Base-by-base conservation (phyloP, 2,797 vertebrate species). In the Acanthurus tractus region DNA sequence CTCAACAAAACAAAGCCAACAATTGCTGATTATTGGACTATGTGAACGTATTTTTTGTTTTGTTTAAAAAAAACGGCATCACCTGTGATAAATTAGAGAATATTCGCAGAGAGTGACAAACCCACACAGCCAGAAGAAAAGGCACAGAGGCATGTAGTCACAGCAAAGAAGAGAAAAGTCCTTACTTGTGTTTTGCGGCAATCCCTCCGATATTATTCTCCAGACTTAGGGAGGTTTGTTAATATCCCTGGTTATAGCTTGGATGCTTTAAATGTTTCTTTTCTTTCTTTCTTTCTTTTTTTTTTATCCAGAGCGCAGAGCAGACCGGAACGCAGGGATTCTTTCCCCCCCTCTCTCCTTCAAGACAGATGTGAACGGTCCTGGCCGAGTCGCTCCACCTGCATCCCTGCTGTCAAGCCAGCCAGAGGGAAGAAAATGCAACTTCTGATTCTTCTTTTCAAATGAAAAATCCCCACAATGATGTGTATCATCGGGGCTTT, bases 371-470 rank as follows among this genome's bases (percentile, higher is more conserved):
- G 93, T 89, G 92, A 90, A 83, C 89, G 70, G 88, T 92, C 87
- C 90, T 89, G 86, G 82, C 85, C 83, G 90, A 89, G 88, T 81
- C 92, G 89, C 91, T 93, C 91, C 93, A 95, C 94, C 95, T 94
- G 93, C 94, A 92, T 89, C 81, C 67, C 71, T 2, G 74, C 55
- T 4, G 86, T 90, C 81, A 87, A 88, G 45, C 0, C 17, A 14
- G 1, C 45, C 23, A 34, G 1, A 48, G 52, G n/a, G 8, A 65
- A 8, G 29, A 57, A 40, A 56, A 22, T 0, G 44, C 48, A 1
- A 9, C 56, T 65, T 71, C 36, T 11, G 0, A 17, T 5, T 14
- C 1, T 0, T 1, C 52, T 6, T 87, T 91, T 88, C 91, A 92
- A 70, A 88, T 11, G 76, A 87, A 92, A 52, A 89, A 64, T 7